Evolutionary conservation across 2,797 vertebrate species (phyloP), one percentile per base, ranked within the genome.

Genomic region (Paedocypris micromegethes): DNA sequence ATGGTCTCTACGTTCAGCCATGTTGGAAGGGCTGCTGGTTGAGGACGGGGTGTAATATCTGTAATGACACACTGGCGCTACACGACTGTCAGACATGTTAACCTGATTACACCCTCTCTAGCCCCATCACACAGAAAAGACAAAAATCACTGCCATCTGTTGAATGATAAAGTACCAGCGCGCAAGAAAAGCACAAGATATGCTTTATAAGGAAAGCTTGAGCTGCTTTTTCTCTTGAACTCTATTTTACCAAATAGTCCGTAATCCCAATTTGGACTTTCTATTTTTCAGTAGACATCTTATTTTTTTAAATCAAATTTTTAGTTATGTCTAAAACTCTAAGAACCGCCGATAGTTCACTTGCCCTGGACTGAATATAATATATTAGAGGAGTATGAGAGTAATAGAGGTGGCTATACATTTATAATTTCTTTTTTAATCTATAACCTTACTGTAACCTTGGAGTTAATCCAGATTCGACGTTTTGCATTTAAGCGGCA

Each of bases 71-170:
- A 61, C 58, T 69, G 58, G 54, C 4, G 58, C 51, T 61, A 38
- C 62, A 48, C 45, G 58, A 55, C 61, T 51, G 69, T 72, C 62
- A 65, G 65, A 64, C 69, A 58, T 64, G 65, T 72, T 58, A 65
- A 55, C 66, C 66, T 60, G 66, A 69, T 69, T 69, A 48, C 39
- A 61, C 58, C 61, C 58, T 47, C 50, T 60, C 44, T 69, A 40
- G 66, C 66, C 51, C 39, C 51, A 61, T 61, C 51, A 61, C 54
- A 61, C 39, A 55, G 4, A 8, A 69, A 69, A 37, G 9, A 51
- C 5, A 5, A 65, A 1, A 46, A 51, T 58, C 55, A 52, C 42
- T 47, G 9, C 55, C 49, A 72, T 65, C 43, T 48, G 55, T 58
- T 65, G 62, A 65, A 47, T 45, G 68, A 64, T 58, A 58, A 58